Percentiles rank a stretch among this genome's conserved stretches.
phyloP scores from a whole-genome alignment of 2,113 vertebrate genomes.

The Apodemus speciosus region DNA sequence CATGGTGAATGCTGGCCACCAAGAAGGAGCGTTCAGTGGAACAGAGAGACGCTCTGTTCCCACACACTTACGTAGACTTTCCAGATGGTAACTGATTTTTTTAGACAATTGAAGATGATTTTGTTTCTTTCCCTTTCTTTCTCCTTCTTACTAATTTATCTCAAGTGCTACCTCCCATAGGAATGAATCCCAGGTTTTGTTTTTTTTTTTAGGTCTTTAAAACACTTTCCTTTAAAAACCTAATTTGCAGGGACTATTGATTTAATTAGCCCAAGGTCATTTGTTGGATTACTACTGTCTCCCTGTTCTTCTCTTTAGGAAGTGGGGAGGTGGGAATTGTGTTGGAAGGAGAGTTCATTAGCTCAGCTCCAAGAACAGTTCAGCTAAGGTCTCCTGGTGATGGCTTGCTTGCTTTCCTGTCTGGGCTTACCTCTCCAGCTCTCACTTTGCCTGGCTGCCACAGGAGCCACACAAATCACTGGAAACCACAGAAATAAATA shows the following conservation, averaged over 20 bases:
- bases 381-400: background rate
- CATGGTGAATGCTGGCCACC: background rate
- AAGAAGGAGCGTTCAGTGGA: background rate
- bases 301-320: conserved; percentile 51
- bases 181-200: conserved; percentile 59
- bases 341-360: conserved; percentile 4
- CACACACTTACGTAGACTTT: background rate
- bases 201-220: conserved; percentile 73
- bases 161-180: conserved; percentile 58
- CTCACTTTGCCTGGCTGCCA: background rate
- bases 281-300: conserved; percentile 68
- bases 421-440: fast-evolving
- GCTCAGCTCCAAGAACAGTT: background rate
- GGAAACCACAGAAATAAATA: background rate
- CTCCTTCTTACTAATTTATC: conserved; percentile 33
- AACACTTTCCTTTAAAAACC: conserved; percentile 78
- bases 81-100: background rate
- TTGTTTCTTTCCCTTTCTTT: background rate
- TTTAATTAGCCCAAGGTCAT: conserved; percentile 82
- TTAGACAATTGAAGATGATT: background rate
- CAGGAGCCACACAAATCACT: background rate
- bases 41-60: background rate
- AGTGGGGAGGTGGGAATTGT: conserved; percentile 54
- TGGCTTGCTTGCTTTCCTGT: background rate
- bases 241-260: conserved; percentile 84